Base-by-base conservation (phyloP, 2,797 vertebrate genomes). In the Clarias laeviceps region DNA sequence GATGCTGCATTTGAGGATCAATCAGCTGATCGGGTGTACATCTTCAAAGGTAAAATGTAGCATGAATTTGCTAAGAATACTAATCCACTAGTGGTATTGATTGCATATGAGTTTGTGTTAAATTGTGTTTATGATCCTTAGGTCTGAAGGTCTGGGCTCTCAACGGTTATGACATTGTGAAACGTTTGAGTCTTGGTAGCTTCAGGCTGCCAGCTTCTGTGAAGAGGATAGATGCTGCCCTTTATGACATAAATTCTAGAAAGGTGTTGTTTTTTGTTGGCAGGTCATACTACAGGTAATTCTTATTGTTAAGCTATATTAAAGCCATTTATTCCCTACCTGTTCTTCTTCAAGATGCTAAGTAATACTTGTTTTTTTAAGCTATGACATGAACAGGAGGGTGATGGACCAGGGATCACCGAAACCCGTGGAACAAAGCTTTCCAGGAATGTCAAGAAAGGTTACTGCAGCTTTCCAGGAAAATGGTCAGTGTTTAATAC, bases 1-100 rank as follows among this genome's bases (percentile, higher is more conserved):
- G 94, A 96, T 84, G 96, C 96, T 82, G 95, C 87, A 0, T 97
- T 96, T 88, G 96, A 97, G 90, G 94, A 92, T 79, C 86, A 45
- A 0, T 1, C 64, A 3, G 91, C 89, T 50, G 94, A 96, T 80
- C 90, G 90, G 82, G 91, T 96, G 40, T 83, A 95, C 17, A 74
- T 96, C 88, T 95, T 97, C 88, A 62, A 79, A 79, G 22, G 76
- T 79, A 79, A 62, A 40, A 62, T 56, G 24, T 34, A 59, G 29
- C 5, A 34, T 5, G 32, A 3, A 12, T 4, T 2, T 17, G 72
- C 72, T 34, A 34, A 57, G n/a, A 76, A 32, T 1, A 5, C 6
- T 4, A 29, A 5, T 29, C n/a, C 59, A 22, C 0, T 59, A 22
- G 74, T 2, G 56, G 54, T 77, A 34, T 59, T 61, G 34, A 18